Base-by-base conservation (phyloP, 2,797 vertebrate genomes). In the Typhlichthys eigenmanni region DNA sequence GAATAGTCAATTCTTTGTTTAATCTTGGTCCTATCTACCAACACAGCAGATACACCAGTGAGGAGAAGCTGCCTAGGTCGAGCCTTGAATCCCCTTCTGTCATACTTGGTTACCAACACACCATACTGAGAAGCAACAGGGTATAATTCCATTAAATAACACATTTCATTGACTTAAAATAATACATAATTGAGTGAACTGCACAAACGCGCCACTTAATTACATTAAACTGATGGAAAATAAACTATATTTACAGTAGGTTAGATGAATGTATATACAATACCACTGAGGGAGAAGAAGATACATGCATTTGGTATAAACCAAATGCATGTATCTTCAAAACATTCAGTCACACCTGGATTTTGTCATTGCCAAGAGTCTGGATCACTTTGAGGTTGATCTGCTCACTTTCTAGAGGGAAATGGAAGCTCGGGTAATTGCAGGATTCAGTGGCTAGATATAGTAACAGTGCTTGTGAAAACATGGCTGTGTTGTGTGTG, bases 11-110 rank as follows among this genome's bases (percentile, higher is more conserved):
- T 94, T 43, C 90, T 93, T 78, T 99, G 97, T 72, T 99, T 99
- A 84, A 98, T 87, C 86, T 95, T 98, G 85, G 95, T 91, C 2
- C 94, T 94, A 86, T 96, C 90, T 12, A 98, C 96, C 77, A 99
- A 83, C 80, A 96, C 60, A 24, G 91, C 94, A 0, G 93, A 93
- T 0, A 64, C 92, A 70, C 92, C 90, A 0, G 94, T 94, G 47
- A 99, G 94, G 19, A 99, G 91, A 69, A 99, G 92, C 87, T 99
- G 97, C 69, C 98, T 94, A 0, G 93, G 73, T 7, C 97, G 88
- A 0, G 97, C 91, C 60, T 96, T 96, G 87, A 95, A 99, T 43
- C 98, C 97, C 64, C 89, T 95, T 19, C 96, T 93, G 89, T 99
- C 98, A 0, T 98, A 98, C 80, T 99, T 99, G 17, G 91, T 91